phyloP scores from a whole-genome alignment of 2,888 invertebrate genomes.

The Coecobrya sp. region DNA sequence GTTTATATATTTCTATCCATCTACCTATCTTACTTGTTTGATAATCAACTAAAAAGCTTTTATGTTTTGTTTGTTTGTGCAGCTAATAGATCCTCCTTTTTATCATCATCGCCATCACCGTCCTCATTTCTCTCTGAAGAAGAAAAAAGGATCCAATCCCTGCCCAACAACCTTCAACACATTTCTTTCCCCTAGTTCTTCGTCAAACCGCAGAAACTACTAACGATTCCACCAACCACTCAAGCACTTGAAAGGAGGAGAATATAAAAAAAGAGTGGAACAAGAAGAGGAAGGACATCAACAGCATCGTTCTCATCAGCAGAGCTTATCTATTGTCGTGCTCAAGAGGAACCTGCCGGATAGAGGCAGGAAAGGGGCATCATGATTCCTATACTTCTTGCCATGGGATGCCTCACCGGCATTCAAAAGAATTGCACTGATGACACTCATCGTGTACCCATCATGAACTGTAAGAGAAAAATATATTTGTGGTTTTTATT shows the following conservation, averaged over 20 bases:
- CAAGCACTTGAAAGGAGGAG: conserved; percentile 11
- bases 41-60: conserved; percentile 31
- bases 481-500: no score
- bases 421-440: conserved; percentile 83
- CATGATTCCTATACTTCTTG: conserved; percentile 85
- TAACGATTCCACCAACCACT: conserved; percentile 15
- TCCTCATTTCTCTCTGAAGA: not conserved
- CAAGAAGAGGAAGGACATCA: conserved; percentile 4
- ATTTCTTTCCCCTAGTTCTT: not conserved
- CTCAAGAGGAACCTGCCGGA: not conserved
- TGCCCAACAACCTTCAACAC: not conserved
- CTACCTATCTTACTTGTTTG: not conserved
- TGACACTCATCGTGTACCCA: conserved; percentile 76
- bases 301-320: not conserved
- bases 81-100: conserved; percentile 44
- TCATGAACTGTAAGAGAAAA: conserved; percentile 85
- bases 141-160: conserved; percentile 10
- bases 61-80: conserved; percentile 48
- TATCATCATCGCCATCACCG: not conserved
- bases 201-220: not conserved
- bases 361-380: conserved; percentile 44
- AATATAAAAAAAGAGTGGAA: not conserved
- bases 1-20: not conserved
- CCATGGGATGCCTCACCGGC: conserved; percentile 85
- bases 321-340: not conserved